phyloP scores from a whole-genome alignment of 2,113 vertebrate genomes.

The Macheiramphus alcinus region DNA sequence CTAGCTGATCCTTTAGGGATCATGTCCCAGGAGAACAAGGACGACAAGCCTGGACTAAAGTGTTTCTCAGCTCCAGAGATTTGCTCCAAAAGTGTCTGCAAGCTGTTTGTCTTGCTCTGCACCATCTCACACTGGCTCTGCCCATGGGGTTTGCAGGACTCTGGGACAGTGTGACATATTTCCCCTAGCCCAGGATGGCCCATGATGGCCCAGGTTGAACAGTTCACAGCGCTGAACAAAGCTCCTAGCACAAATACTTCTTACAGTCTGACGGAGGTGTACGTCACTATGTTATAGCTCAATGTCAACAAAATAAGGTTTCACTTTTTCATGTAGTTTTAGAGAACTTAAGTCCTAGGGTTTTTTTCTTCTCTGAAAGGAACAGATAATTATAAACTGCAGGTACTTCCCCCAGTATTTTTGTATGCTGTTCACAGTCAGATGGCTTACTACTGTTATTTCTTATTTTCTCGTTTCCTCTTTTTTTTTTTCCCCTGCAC shows the following conservation, averaged over 20 bases:
- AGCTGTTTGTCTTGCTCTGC: not conserved
- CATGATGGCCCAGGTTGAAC: not conserved
- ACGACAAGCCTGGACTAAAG: not conserved
- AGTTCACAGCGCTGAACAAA: rapidly evolving
- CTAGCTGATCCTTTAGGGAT: not conserved
- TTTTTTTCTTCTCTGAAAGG: not conserved
- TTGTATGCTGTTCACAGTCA: not conserved
- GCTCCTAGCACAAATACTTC: not conserved
- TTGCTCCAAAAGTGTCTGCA: not conserved
- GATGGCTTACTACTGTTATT: not conserved
- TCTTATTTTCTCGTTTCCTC: not conserved
- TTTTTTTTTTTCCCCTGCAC: not conserved
- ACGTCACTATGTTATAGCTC: not conserved
- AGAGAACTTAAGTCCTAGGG: not conserved
- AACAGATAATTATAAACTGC: not conserved
- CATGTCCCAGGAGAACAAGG: not conserved
- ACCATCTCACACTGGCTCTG: not conserved
- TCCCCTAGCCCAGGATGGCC: not conserved
- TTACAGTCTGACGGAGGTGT: not conserved
- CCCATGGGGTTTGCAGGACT: not conserved
- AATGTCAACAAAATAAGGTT: not conserved
- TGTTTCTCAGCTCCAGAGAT: not conserved
- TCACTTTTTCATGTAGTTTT: not conserved
- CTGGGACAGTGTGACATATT: not conserved
- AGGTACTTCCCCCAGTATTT: not conserved